Evolutionary conservation across 2,113 vertebrate species (phyloP).

Genomic region (Corythaixoides concolor): DNA sequence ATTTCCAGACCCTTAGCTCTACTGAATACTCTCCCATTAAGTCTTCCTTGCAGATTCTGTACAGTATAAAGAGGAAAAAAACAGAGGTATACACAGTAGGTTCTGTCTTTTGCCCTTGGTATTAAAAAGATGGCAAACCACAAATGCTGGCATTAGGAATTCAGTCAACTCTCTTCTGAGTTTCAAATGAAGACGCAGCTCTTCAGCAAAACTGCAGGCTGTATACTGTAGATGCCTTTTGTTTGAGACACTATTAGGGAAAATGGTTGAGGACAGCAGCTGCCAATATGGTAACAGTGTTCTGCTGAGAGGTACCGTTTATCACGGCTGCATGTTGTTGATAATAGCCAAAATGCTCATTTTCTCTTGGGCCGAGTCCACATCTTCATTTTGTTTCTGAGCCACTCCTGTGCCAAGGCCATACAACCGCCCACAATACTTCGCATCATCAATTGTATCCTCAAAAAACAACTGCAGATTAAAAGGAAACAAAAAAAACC

Average conservation of each 20-base stretch:
- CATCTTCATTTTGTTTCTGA: conserved; percentile 91
- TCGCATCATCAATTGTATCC: conserved; percentile 98
- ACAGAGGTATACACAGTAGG: conserved; percentile 71
- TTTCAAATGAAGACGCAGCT: conserved; percentile 66
- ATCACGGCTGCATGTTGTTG: conserved; percentile 81
- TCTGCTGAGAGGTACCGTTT: not conserved
- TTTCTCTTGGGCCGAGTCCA: conserved; percentile 80
- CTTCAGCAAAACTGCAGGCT: conserved; percentile 60
- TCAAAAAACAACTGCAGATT: conserved; percentile 92
- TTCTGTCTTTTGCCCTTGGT: conserved; percentile 65
- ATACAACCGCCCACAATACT: conserved; percentile 95
- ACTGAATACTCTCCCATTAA: conserved; percentile 1
- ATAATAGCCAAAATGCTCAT: conserved; percentile 82
- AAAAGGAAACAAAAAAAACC: not conserved
- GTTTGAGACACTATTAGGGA: conserved; percentile 8
- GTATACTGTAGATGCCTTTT: conserved; percentile 20
- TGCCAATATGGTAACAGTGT: conserved; percentile 35
- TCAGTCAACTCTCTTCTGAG: conserved; percentile 50
- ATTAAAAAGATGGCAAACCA: conserved; percentile 75
- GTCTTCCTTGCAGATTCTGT: conserved; percentile 67
- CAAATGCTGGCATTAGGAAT: conserved; percentile 72
- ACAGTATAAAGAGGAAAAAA: conserved; percentile 74
- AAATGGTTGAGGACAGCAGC: conserved; percentile 54
- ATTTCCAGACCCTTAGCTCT: conserved; percentile 47
- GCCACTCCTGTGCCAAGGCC: conserved; percentile 93